A percentile compares a stretch with the other conserved stretches of the same genome.
phyloP scores from a whole-genome alignment of 2,888 invertebrate genomes.

The Scelioninae gen. 1 region DNA sequence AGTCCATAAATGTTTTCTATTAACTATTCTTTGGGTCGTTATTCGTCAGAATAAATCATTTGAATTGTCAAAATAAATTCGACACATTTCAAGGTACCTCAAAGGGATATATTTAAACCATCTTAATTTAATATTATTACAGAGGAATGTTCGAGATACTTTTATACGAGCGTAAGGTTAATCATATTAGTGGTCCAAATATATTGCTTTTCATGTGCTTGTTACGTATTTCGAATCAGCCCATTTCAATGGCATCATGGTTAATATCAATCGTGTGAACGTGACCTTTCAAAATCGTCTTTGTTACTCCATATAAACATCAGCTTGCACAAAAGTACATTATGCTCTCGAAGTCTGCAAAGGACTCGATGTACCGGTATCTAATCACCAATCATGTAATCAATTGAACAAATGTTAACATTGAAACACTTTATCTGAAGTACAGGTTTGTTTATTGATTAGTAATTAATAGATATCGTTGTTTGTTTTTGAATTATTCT shows the following conservation, averaged over 20 bases:
- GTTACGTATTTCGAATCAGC: neutral
- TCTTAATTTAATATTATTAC: neutral
- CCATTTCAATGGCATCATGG: conserved; percentile 13
- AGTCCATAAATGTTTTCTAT: too few species aligned
- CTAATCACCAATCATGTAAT: conserved; percentile 25
- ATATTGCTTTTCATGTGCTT: conserved; percentile 7
- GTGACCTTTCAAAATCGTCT: conserved; percentile 8
- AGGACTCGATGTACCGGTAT: conserved; percentile 11
- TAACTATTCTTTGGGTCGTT: too few species aligned
- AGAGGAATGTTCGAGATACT: too few species aligned
- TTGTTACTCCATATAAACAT: neutral
- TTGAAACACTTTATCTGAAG: conserved; percentile 22
- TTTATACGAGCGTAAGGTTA: conserved; percentile 9
- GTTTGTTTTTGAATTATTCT: neutral
- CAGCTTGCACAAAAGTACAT: neutral
- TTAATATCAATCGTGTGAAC: neutral
- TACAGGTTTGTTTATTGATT: conserved; percentile 10
- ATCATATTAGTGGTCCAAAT: conserved; percentile 35
- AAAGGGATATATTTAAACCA: neutral
- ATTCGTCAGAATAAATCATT: neutral
- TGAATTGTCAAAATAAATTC: neutral
- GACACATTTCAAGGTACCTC: neutral
- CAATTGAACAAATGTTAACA: conserved; percentile 11
- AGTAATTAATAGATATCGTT: conserved; percentile 19
- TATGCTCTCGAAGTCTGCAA: conserved; percentile 1